Base-by-base conservation (phyloP, 2,888 invertebrate genomes). In the Anoplius nigerrimus region DNA sequence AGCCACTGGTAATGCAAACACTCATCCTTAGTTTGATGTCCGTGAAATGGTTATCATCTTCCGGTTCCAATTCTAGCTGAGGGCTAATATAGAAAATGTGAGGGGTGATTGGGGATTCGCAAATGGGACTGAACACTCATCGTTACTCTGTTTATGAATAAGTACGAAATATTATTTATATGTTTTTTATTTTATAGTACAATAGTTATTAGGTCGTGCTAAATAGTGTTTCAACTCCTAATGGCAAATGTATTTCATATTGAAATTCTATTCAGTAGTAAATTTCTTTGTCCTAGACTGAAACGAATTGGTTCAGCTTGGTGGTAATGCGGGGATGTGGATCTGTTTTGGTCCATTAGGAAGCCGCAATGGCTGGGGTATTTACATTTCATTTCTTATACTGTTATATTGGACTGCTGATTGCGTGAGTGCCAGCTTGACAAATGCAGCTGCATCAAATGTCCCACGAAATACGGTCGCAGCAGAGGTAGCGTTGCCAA, bases 241-340 rank as follows among this genome's bases (percentile, higher is more conserved):
- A 13, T 27, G 8, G 16, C n/a, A 34, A 15, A 3, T 56, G n/a
- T 43, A 56, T n/a, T 42, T 34, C 43, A 16, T 22, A 18, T 18
- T 0, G n/a, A 27, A 27, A 18, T 34, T 20, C 3, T 8, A 21
- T 43, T 15, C 11, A 57, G n/a, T 45, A 20, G 16, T 45, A 21
- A 11, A 20, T 24, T 48, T 59, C 24, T 24, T 48, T 15, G 27
- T 27, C 24, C 20, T 58, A 79, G 75, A 75, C 67, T 68, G 71
- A 76, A 72, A 78, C 72, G 64, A 76, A 73, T 78, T 69, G 71
- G 73, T 70, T 68, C 54, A 80, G 73, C 65, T 78, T 61, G 68
- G 71, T 84, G 86, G 88, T 88, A 83, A 88, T 88, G 88, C 88
- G 87, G 88, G 88, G 84, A 88, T 88, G 88, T 88, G 88, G 88